Evolutionary conservation across 2,888 invertebrate genomes (phyloP).

Genomic region (Phasia obesa): DNA sequence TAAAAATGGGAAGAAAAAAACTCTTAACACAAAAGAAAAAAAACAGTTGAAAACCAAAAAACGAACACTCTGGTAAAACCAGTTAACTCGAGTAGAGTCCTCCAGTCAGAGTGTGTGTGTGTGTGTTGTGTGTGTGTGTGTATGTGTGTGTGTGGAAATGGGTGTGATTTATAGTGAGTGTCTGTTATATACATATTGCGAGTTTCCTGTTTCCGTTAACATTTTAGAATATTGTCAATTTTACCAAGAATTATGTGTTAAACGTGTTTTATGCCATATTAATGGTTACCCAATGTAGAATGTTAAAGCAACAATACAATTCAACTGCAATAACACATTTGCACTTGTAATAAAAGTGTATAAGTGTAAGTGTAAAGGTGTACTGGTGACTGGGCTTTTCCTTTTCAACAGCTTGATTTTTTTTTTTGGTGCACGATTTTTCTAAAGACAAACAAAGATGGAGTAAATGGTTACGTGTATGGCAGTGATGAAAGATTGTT

Average conservation of each 20-base stretch:
- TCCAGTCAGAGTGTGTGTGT: not conserved
- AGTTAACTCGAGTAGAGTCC: slow-evolving; percentile 1
- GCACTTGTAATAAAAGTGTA: slow-evolving; percentile 48
- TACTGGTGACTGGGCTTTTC: not conserved
- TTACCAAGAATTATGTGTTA: slow-evolving; percentile 73
- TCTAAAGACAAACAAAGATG: not conserved
- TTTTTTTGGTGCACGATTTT: not conserved
- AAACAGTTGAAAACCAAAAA: slow-evolving; percentile 8
- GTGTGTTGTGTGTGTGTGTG: not conserved
- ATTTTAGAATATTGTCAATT: slow-evolving; percentile 74
- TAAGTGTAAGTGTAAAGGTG: not conserved
- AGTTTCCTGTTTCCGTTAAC: slow-evolving; percentile 72
- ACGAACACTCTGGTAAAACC: slow-evolving; percentile 4
- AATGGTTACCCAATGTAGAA: slow-evolving; percentile 70
- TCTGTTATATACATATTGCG: slow-evolving; percentile 63
- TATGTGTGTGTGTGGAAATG: not conserved
- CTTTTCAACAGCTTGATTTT: slow-evolving; percentile 15
- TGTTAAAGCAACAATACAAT: slow-evolving; percentile 39
- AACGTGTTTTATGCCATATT: slow-evolving; percentile 74
- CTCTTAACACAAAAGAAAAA: not conserved
- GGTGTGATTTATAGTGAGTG: slow-evolving; percentile 38
- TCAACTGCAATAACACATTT: slow-evolving; percentile 25
- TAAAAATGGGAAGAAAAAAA: slow-evolving; percentile 1
- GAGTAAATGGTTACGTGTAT: slow-evolving; percentile 34
- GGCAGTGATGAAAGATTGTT: slow-evolving; percentile 26